Conservation (phyloP, 1,140 invertebrate genomes). For the Drosophila ambigua region DNA sequence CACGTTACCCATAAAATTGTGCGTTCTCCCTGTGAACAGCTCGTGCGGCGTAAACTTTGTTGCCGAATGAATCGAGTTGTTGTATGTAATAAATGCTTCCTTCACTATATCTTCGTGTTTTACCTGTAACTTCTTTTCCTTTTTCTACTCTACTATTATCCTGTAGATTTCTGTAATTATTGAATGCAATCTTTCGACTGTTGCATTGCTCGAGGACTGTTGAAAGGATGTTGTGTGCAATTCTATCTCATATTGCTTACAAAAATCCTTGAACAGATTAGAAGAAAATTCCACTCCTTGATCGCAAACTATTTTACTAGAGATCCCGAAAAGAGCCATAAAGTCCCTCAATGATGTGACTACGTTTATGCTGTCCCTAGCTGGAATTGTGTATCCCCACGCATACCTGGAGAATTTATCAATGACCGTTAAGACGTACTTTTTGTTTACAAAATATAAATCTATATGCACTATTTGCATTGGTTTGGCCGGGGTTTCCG, state of each 20-base stretch:
- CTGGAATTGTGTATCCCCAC: constrained; percentile 53
- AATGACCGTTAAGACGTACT: constrained; percentile 59
- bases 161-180: constrained; percentile 12
- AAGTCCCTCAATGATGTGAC: constrained; percentile 50
- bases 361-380: constrained; percentile 25
- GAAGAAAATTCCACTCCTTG: not conserved
- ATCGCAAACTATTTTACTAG: not conserved
- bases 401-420: constrained; percentile 72
- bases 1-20: not conserved
- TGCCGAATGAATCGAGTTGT: too few relatives aligned
- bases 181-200: constrained; percentile 10
- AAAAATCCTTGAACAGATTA: not conserved
- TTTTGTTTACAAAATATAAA: constrained; percentile 48
- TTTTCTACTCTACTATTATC: constrained; percentile 1
- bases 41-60: too few relatives aligned
- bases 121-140: not conserved
- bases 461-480: constrained; percentile 70
- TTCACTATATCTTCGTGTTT: too few relatives aligned
- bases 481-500: constrained; percentile 54
- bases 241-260: not conserved
- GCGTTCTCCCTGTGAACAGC: not conserved
- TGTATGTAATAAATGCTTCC: too few relatives aligned
- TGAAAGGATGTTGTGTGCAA: constrained; percentile 5
- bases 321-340: constrained; percentile 7
- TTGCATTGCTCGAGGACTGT: constrained; percentile 2